Evolutionary conservation across 2,797 vertebrate species (phyloP), one percentile per base, ranked within the genome.

Genomic region (Brotula barbata): DNA sequence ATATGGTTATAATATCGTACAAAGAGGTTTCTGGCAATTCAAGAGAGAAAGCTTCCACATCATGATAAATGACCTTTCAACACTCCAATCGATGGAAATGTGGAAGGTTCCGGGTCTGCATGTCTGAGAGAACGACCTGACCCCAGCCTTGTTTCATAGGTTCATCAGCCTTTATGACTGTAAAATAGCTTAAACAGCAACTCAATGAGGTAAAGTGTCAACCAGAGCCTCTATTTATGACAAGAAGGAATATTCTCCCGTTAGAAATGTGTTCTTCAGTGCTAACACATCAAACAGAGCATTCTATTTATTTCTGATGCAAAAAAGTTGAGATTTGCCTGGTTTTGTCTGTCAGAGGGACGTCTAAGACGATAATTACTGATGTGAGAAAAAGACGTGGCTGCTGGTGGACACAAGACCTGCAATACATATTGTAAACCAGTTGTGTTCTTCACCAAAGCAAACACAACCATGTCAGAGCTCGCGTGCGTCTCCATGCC

Each of bases 401-500:
- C 70, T n/a, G n/a, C n/a, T 58, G 37, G 69, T 51, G 50, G 68
- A 77, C 78, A 52, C 51, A 23, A 45, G 57, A 49, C 56, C 46
- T 42, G 51, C 66, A n/a, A n/a, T n/a, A n/a, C n/a, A 57, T 36
- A 70, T 56, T 65, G 31, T 71, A 74, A 81, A 58, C 74, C 47
- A 34, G 75, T 58, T 53, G 37, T 33, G 50, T 43, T 61, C 54
- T 56, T 57, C 70, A 44, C 12, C 61, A 44, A 21, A 43, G 43
- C 66, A 44, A 58, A 62, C 8, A 59, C 5, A 28, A 55, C 44
- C 43, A 34, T 55, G 1, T 57, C 55, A 57, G 54, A 54, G 52
- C n/a, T 12, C 9, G 13, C 25, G 25, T 4, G 25, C 8, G 25
- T 11, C 2, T 36, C 34, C 60, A 59, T 64, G 71, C 67, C 47